phyloP scores from a whole-genome alignment of 1,140 invertebrate species.

The Aphis gossypii region DNA sequence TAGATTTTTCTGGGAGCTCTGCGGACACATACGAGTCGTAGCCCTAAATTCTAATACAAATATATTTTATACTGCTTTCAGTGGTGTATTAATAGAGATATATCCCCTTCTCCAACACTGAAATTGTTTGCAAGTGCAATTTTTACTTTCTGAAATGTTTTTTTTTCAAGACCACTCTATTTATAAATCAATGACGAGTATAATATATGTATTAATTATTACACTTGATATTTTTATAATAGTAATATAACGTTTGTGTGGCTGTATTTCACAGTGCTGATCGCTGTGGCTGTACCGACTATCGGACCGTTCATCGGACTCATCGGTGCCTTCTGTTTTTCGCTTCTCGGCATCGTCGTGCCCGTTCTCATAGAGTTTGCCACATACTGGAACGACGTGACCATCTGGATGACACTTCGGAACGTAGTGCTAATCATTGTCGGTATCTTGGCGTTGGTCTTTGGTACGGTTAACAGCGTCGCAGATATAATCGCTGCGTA shows the following conservation, averaged over 20 bases:
- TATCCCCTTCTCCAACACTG: too few species aligned
- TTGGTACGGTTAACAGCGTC: constrained; percentile 81
- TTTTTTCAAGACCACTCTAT: too few species aligned
- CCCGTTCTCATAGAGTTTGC: constrained; percentile 89
- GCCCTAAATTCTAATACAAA: too few species aligned
- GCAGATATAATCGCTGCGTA: constrained; percentile 68
- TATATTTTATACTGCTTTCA: too few species aligned
- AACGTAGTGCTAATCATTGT: constrained; percentile 77
- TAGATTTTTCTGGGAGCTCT: too few species aligned
- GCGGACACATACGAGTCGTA: too few species aligned
- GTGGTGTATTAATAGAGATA: too few species aligned
- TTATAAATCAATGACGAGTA: background rate
- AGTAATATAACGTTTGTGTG: background rate
- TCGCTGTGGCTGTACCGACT: constrained; percentile 86
- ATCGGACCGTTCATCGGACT: constrained; percentile 91
- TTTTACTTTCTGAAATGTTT: too few species aligned
- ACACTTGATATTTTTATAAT: background rate
- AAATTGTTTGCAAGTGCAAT: too few species aligned
- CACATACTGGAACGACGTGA: constrained; percentile 74
- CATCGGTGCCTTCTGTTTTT: constrained; percentile 94
- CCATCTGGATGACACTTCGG: constrained; percentile 76
- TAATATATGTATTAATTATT: background rate
- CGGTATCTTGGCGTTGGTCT: constrained; percentile 78
- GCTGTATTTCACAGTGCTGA: constrained; percentile 59
- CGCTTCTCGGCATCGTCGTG: constrained; percentile 88